A percentile compares a stretch with the other conserved stretches of the same genome.
phyloP scores from a whole-genome alignment of 2,888 invertebrate genomes.

The Phortica okadai region DNA sequence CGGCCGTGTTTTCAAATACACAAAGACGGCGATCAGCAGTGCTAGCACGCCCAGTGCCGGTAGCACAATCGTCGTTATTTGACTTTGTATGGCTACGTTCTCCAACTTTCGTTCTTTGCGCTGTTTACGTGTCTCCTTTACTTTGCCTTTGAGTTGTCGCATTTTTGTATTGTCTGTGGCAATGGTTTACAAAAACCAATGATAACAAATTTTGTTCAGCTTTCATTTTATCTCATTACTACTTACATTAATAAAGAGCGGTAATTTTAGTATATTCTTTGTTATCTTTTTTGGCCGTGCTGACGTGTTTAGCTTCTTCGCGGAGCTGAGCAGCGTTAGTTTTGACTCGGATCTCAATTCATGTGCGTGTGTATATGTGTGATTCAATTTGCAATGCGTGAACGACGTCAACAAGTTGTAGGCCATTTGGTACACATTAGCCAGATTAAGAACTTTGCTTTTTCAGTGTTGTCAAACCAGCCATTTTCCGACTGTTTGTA shows the following conservation, averaged over 20 bases:
- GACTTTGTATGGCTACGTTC: constrained; percentile 86
- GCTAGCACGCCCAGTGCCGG: constrained; percentile 83
- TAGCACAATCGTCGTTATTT: constrained; percentile 86
- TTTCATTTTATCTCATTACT: neutral
- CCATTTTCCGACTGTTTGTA: no score
- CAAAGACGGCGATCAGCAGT: constrained; percentile 84
- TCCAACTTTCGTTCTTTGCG: constrained; percentile 91
- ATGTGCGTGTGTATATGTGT: neutral
- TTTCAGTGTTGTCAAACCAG: no score
- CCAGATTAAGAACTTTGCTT: no score
- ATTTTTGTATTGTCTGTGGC: constrained; percentile 76
- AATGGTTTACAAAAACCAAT: neutral
- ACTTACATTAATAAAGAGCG: neutral
- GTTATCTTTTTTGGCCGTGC: neutral
- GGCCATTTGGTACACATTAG: neutral
- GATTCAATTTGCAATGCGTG: neutral
- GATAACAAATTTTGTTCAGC: neutral
- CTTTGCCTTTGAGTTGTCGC: constrained; percentile 88
- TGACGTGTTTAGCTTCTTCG: constrained; percentile 7
- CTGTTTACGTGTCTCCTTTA: constrained; percentile 89
- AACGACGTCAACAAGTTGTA: constrained; percentile 1
- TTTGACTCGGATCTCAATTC: neutral
- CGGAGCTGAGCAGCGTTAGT: neutral
- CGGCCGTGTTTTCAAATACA: constrained; percentile 88
- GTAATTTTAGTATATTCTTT: neutral